Percentiles rank a stretch among this genome's conserved stretches.
Evolutionary conservation across 2,113 vertebrate genomes (phyloP).

Genomic region (Anseranas semipalmata): DNA sequence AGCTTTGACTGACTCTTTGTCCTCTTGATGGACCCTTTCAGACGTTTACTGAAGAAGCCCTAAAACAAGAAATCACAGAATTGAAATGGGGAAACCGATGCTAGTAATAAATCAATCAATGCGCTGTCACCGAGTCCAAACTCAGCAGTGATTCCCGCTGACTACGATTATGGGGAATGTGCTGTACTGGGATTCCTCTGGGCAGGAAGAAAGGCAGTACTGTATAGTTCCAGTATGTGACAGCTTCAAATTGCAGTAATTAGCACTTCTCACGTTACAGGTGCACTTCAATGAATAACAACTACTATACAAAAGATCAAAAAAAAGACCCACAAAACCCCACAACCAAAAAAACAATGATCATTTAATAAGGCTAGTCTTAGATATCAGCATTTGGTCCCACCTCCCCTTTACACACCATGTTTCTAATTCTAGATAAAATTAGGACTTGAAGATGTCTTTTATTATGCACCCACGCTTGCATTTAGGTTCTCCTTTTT

Average conservation of each 20-base stretch:
- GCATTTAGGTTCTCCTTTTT: not conserved
- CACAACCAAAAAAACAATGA: not conserved
- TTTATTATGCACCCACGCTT: not conserved
- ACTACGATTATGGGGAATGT: fast-evolving
- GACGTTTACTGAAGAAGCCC: conserved; percentile 97
- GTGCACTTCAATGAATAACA: not conserved
- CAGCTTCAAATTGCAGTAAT: not conserved
- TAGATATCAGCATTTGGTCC: not conserved
- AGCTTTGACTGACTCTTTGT: conserved; percentile 96
- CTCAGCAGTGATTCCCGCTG: not conserved
- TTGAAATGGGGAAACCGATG: not conserved
- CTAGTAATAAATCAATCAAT: not conserved
- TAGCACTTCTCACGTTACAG: not conserved
- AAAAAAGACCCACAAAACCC: not conserved
- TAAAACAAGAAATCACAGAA: conserved; percentile 69
- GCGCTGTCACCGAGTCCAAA: not conserved
- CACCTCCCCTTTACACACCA: not conserved
- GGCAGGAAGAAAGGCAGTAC: not conserved
- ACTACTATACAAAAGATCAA: not conserved
- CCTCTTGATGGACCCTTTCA: conserved; percentile 97
- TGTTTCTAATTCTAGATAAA: not conserved
- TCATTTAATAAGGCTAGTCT: not conserved
- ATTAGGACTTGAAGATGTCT: not conserved
- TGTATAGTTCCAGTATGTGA: not conserved
- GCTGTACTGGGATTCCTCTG: not conserved